Percentiles rank a stretch among this genome's conserved stretches.
These are phyloP conservation scores for Cyanoramphus novaezelandiae DNA, from an alignment of 2,113 vertebrate genomes.

Conservation along the genomic window DNA sequence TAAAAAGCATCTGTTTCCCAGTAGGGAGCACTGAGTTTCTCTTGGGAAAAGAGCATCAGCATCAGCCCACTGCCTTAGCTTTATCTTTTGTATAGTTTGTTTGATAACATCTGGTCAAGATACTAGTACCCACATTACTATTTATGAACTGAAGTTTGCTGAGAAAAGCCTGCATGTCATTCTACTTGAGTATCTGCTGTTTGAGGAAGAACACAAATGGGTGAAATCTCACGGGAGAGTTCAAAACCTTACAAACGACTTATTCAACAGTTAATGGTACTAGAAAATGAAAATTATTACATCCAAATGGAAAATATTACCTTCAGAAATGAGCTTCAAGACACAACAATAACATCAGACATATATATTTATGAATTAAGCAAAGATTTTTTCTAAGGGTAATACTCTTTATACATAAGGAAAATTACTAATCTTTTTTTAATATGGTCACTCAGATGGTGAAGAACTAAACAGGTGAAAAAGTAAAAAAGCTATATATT, in stretches of 20 bases:
- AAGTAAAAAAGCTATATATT: neutral
- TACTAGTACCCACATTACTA: neutral
- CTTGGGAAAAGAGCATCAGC: neutral
- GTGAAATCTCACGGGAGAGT: neutral
- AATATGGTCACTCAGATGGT: neutral
- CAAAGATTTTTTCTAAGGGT: neutral
- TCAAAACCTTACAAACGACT: neutral
- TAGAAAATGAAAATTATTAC: neutral
- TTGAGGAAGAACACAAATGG: neutral
- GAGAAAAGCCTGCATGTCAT: neutral
- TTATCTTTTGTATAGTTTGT: neutral
- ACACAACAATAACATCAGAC: neutral
- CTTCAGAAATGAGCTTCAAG: neutral
- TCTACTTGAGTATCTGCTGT: neutral
- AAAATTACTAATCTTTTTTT: neutral
- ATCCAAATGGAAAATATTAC: neutral
- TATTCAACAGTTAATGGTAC: neutral
- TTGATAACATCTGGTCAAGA: neutral
- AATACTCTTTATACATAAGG: neutral
- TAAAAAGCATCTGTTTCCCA: neutral
- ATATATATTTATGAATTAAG: neutral
- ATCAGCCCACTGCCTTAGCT: neutral
- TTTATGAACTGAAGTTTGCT: neutral
- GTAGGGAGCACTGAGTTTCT: neutral
- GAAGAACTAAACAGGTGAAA: neutral